Evolutionary conservation across 2,888 invertebrate species (phyloP), one percentile per base, ranked within the genome.

Genomic region (Baronia brevicornis): DNA sequence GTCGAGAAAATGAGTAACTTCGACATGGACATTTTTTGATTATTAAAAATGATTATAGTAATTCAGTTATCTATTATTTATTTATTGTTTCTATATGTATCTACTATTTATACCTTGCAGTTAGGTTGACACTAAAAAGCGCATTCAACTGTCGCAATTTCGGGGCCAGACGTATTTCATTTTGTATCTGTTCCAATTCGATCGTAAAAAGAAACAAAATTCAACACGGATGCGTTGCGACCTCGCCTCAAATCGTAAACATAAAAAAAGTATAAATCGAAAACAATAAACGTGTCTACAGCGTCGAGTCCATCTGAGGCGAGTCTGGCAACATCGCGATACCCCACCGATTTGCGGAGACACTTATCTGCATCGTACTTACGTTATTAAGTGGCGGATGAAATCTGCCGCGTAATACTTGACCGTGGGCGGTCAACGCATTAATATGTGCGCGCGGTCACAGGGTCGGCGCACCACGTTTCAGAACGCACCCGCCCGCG

Each of bases 381-480:
- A 45, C 48, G 46, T 48, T 47, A 51, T 49, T 48, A 49, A 46
- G 54, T 46, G 51, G 60, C 59, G 55, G 64, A 60, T 58, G 60
- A 61, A 69, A 45, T 61, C 57, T 60, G 65, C 48, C 55, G 71
- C 62, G 49, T 65, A 57, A 58, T 50, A 53, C 55, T 53, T 65
- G 73, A 58, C 74, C 73, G 77, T 75, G 77, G 79, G 75, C 77
- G 80, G 79, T 69, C 74, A 71, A 52, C 64, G 66, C 70, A 74
- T 75, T 74, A 71, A 69, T 75, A 77, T 77, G 78, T 68, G 66
- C 63, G 73, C 61, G 65, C 73, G 75, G 74, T 77, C 78, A 73
- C 63, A 66, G 71, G 80, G 80, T 78, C 79, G 71, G 61, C 74
- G 75, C 64, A 64, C 69, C 58, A 52, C 46, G 39, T 51, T 60